A percentile compares a stretch with the other conserved stretches of the same genome.
phyloP scores from a whole-genome alignment of 2,113 vertebrate species.

The Takifugu flavidus region DNA sequence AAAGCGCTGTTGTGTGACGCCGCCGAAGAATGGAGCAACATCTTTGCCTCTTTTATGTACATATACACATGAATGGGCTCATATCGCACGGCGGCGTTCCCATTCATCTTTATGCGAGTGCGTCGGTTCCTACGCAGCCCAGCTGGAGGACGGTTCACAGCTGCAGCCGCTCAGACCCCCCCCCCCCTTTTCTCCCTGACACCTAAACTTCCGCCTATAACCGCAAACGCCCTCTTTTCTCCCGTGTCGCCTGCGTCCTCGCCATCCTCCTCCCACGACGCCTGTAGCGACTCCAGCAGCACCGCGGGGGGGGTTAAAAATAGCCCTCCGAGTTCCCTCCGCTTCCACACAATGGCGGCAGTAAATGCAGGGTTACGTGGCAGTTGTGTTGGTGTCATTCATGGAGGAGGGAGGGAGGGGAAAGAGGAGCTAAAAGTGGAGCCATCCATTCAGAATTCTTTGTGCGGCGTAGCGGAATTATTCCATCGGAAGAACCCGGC shows the following conservation, averaged over 20 bases:
- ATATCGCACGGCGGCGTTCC: not conserved
- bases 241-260: not conserved
- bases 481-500: conserved; percentile 12
- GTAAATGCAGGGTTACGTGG: conserved; percentile 33
- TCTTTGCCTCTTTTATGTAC: not conserved
- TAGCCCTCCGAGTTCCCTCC: conserved; percentile 46
- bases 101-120: conserved; percentile 14
- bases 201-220: conserved; percentile 32
- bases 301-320: conserved; percentile 42
- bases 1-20: not conserved
- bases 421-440: conserved; percentile 26
- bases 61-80: not conserved
- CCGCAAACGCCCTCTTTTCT: conserved; percentile 22
- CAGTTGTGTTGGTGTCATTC: conserved; percentile 35
- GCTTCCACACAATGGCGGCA: conserved; percentile 25
- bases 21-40: not conserved
- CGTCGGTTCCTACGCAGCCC: conserved; percentile 3
- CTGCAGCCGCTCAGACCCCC: conserved; percentile 21
- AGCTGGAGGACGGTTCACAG: conserved; percentile 25
- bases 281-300: conserved; percentile 13
- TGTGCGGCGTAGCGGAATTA: conserved; percentile 27
- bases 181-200: conserved; percentile 6
- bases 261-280: conserved; percentile 1
- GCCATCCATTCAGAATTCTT: conserved; percentile 24
- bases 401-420: conserved; percentile 2